phyloP scores from a whole-genome alignment of 1,140 invertebrate genomes.

The Cheumatopsyche charites region DNA sequence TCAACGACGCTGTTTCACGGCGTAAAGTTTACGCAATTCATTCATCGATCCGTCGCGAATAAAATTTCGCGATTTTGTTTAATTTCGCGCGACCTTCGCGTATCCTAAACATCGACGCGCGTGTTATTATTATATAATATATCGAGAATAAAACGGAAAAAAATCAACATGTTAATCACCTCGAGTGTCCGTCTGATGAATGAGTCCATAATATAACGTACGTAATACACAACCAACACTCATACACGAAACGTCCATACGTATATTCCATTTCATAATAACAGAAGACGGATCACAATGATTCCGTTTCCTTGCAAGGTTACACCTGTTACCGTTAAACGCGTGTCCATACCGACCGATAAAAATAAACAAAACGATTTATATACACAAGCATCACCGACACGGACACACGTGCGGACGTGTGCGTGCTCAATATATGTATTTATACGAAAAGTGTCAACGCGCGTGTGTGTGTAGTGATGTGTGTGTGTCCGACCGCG shows the following conservation, averaged over 20 bases:
- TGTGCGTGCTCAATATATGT: too few relatives aligned
- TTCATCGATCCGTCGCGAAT: too few relatives aligned
- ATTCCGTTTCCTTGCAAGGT: conserved; percentile 39
- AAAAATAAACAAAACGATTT: conserved; percentile 46
- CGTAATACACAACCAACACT: too few relatives aligned
- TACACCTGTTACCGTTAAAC: conserved; percentile 38
- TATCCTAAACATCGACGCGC: not conserved
- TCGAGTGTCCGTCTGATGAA: conserved; percentile 4
- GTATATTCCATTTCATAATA: conserved; percentile 10
- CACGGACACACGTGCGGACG: too few relatives aligned
- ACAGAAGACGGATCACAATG: conserved; percentile 31
- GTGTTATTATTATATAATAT: too few relatives aligned
- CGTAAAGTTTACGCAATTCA: too few relatives aligned
- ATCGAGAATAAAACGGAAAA: not conserved
- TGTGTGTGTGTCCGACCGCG: not conserved
- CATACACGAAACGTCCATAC: too few relatives aligned
- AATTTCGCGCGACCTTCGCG: not conserved
- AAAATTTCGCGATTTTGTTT: too few relatives aligned
- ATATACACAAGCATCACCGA: too few relatives aligned
- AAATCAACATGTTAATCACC: conserved; percentile 29
- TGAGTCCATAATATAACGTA: not conserved
- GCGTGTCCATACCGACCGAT: conserved; percentile 26
- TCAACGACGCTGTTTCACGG: too few relatives aligned
- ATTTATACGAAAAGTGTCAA: too few relatives aligned
- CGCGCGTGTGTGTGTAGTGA: too few relatives aligned